These are phyloP conservation scores for Alligator mississippiensis DNA, from an alignment of 2,113 vertebrate genomes.

Conservation along the genomic window DNA sequence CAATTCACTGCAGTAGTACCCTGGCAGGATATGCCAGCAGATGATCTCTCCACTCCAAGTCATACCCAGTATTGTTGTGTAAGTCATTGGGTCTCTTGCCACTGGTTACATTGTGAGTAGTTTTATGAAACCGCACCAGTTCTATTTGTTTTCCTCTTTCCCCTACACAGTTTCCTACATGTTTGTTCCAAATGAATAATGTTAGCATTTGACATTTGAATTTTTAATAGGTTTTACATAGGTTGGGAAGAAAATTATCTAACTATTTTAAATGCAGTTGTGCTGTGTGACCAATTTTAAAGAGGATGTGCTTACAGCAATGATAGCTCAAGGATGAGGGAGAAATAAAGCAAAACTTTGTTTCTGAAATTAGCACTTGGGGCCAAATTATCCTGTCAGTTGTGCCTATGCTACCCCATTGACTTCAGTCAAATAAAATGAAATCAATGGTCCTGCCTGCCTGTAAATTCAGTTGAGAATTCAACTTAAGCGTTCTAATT, in stretches of 20 bases:
- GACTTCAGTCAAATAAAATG: neutral
- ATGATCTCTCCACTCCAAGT: neutral
- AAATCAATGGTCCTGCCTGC: neutral
- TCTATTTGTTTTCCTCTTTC: neutral
- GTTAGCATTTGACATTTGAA: neutral
- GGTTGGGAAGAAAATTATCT: neutral
- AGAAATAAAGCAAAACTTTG: neutral
- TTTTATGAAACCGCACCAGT: neutral
- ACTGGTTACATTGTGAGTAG: neutral
- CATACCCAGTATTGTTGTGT: neutral
- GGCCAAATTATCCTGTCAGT: neutral
- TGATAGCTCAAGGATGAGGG: neutral
- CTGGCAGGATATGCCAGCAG: neutral
- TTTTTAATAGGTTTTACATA: neutral
- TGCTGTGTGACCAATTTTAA: conserved; percentile 26
- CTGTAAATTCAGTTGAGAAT: neutral
- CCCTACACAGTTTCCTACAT: neutral
- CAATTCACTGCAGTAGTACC: neutral
- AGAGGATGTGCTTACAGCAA: neutral
- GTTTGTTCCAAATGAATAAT: conserved; percentile 9
- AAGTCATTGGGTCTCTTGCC: neutral
- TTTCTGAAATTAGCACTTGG: neutral
- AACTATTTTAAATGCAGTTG: neutral
- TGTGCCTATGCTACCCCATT: neutral
- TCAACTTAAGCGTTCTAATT: neutral